Percentiles rank a stretch among this genome's conserved stretches.
Conservation (phyloP, 2,888 invertebrate genomes). For the Apoderus coryli region DNA sequence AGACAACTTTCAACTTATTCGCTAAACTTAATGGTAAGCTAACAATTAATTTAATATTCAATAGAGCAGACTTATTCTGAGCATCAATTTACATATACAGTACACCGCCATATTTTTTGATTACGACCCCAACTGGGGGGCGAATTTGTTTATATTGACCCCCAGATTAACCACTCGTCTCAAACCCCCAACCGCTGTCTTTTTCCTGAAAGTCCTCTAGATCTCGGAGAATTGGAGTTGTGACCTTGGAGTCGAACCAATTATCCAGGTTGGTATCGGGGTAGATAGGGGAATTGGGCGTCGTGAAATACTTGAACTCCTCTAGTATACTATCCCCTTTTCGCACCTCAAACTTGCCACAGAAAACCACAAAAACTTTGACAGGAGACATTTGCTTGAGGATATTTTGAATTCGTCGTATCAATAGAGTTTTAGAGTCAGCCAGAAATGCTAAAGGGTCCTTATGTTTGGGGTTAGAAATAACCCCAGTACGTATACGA, state of each 20-base stretch:
- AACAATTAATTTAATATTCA: too few relatives aligned
- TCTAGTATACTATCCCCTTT: conserved; percentile 13
- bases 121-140: conserved; percentile 16
- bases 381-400: conserved; percentile 12
- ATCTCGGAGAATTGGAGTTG: conserved; percentile 13
- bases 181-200: conserved; percentile 17
- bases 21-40: too few relatives aligned
- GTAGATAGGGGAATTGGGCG: conserved; percentile 15
- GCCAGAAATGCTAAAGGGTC: conserved; percentile 12
- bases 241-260: conserved; percentile 16
- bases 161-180: conserved; percentile 15
- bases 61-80: too few relatives aligned
- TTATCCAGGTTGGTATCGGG: conserved; percentile 12
- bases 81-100: too few relatives aligned
- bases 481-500: conserved; percentile 9
- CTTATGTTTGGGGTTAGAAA: conserved; percentile 12
- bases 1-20: too few relatives aligned
- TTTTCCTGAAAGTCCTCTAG: conserved; percentile 19
- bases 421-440: conserved; percentile 11
- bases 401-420: conserved; percentile 10
- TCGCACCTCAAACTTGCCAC: conserved; percentile 13
- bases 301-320: conserved; percentile 19
- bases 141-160: conserved; percentile 18
- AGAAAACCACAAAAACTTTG: conserved; percentile 14
- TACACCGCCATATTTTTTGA: too few relatives aligned